Base-by-base conservation (phyloP, 2,888 invertebrate species). In the Lacanobia wlatinum region DNA sequence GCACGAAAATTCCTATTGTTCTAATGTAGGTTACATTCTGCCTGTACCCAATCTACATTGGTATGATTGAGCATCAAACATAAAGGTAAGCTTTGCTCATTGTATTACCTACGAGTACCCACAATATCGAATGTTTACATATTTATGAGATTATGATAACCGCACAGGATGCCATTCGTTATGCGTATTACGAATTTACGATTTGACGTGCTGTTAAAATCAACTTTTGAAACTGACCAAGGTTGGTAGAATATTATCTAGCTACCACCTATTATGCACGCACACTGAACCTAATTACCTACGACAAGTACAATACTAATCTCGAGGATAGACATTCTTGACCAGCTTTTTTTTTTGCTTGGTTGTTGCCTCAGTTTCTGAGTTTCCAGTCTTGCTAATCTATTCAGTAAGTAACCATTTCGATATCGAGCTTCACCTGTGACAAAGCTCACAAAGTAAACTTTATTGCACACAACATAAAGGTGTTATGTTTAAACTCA, bases 91-190 rank as follows among this genome's bases (percentile, higher is more conserved):
- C 2, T 74, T n/a, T 40, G 2, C 9, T 50, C 12, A 12, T 34
- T 14, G 18, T 12, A 14, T 46, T 52, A n/a, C n/a, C n/a, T n/a
- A 55, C 48, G 14, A 50, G 23, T 18, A 38, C 21, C 18, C 52
- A 18, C 40, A 23, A 40, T 40, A 53, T 52, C 12, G 40, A 76
- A 74, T 76, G 12, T 21, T 53, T 75, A 58, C 50, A 67, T 76
- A 68, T 74, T 76, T 74, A 69, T 67, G 59, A 60, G 28, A 76
- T 48, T 53, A 48, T 67, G 18, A 66, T 76, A 66, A 59, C 65
- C 8, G 43, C 58, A 52, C 59, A 76, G 46, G 59, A 73, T 59
- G 28, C 52, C 43, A 76, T 76, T 76, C 40, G 28, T 53, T 67
- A 67, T 59, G 38, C 58, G 43, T 48, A 64, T 53, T 53, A 66